Evolutionary conservation across 2,113 vertebrate genomes (phyloP), one percentile per base, ranked within the genome.

Genomic region (Vulpes ferrilata): DNA sequence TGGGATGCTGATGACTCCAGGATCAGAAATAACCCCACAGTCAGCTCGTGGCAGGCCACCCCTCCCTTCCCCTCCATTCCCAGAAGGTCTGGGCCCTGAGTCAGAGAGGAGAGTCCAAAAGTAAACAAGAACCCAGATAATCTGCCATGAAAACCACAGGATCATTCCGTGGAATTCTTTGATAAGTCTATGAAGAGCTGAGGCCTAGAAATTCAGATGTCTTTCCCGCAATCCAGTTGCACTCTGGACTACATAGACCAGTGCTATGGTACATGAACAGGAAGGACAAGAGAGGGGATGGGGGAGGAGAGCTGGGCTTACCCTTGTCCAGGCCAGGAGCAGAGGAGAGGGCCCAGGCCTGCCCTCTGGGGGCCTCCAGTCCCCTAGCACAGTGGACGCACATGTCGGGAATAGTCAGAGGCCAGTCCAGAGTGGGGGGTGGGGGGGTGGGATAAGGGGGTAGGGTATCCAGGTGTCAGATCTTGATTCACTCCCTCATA

Each of bases 1-100:
- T n/a, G 51, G 27, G 55, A 87, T 79, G 90, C 81, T 27, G 74
- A 88, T 97, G 97, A 98, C 97, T 95, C 74, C 93, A 53, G 93
- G 69, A 81, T 97, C 97, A 98, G 97, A 98, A 98, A 98, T 98
- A 98, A 91, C 96, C 83, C 65, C 83, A 1, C 30, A 2, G 89
- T 98, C 98, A 97, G 92, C 89, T 82, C 48, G 64, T 73, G 0
- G 0, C 5, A 3, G 11, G 76, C 64, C 5, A 3, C n/a, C 53
- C 35, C 16, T 23, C 92, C 84, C 64, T 7, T 55, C 60, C 80
- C 2, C 32, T 55, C 87, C 53, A 12, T 96, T 95, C 88, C 94
- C 97, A 74, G 94, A 80, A 83, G 48, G 81, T 10, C 93, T 97
- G 88, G 38, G 76, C 93, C 59, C 88, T 97, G 97, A 98, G 95